Evolutionary conservation across 2,888 invertebrate species (phyloP), one percentile per base, ranked within the genome.

Genomic region (Chydorus sphaericus): DNA sequence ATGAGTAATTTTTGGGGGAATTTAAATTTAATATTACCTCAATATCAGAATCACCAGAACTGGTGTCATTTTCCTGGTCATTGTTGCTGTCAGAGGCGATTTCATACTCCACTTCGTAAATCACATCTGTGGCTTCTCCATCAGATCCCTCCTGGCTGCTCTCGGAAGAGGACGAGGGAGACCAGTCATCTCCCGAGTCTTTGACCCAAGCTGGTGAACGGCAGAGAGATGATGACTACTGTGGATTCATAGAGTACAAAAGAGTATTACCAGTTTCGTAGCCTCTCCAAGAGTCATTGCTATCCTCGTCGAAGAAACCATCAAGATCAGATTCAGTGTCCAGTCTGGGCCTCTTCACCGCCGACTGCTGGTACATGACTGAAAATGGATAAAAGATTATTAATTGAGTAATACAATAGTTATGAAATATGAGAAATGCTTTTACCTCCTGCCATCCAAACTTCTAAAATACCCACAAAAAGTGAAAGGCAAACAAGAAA

Each of bases 211-310:
- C 55, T 55, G 48, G 23, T 23, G 23, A 55, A 33, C 48, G 16
- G 55, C 30, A n/a, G 18, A 31, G 14, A 20, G 20, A n/a, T 48
- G 3, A 48, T 48, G 48, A n/a, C 14, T 20, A 29, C 44, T 28
- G 31, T 28, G 7, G 28, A 26, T 29, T 26, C 7, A 38, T 8
- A 18, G 23, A 39, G 38, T 10, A 14, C 6, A 48, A n/a, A n/a
- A n/a, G n/a, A n/a, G n/a, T n/a, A 10, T 44, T 49, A 55, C 55
- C 55, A 23, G 55, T 55, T 48, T 48, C 49, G 28, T 55, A 55
- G 3, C 55, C 55, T 23, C 49, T 48, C 18, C 36, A 55, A 3
- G 33, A 26, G 16, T 54, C 23, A 16, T 20, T 16, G 4, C 44
- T 31, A 5, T 54, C 54, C 4, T 23, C 54, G n/a, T n/a, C n/a